Conservation (phyloP, 2,888 invertebrate genomes). For the Epicampocera succincta region DNA sequence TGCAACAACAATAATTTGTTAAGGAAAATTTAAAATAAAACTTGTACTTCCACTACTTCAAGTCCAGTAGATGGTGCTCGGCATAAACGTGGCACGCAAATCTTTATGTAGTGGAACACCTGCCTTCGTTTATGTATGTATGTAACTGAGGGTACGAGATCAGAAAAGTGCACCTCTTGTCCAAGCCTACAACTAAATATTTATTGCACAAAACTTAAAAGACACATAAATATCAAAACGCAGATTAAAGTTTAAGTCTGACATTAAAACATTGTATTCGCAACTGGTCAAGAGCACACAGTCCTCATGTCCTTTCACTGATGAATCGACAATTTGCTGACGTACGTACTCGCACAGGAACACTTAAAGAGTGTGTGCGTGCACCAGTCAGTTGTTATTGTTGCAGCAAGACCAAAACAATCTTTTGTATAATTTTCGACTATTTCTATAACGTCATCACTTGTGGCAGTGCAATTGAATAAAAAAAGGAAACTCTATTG, state of each 20-base stretch:
- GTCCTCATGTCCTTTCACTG: neutral
- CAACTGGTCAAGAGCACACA: slow-evolving; percentile 55
- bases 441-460: slow-evolving; percentile 25
- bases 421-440: slow-evolving; percentile 28
- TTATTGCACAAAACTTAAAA: neutral
- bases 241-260: slow-evolving; percentile 20
- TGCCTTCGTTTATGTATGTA: too few species aligned
- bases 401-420: slow-evolving; percentile 20
- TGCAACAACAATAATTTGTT: too few species aligned
- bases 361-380: slow-evolving; percentile 48
- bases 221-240: neutral
- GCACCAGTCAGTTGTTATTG: slow-evolving; percentile 15
- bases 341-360: slow-evolving; percentile 43
- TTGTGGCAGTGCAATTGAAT: slow-evolving; percentile 22
- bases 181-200: too few species aligned
- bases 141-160: too few species aligned
- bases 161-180: too few species aligned
- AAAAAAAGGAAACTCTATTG: neutral
- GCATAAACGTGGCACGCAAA: too few species aligned
- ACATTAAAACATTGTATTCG: slow-evolving; percentile 60
- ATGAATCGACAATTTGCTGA: slow-evolving; percentile 55
- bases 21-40: too few species aligned
- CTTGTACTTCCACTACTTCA: too few species aligned
- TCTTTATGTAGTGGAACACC: too few species aligned
- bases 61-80: too few species aligned